Percentiles rank a stretch among this genome's conserved stretches.
phyloP scores from a whole-genome alignment of 92 coral and sea anemone species.

The Epizoanthus fatuus region DNA sequence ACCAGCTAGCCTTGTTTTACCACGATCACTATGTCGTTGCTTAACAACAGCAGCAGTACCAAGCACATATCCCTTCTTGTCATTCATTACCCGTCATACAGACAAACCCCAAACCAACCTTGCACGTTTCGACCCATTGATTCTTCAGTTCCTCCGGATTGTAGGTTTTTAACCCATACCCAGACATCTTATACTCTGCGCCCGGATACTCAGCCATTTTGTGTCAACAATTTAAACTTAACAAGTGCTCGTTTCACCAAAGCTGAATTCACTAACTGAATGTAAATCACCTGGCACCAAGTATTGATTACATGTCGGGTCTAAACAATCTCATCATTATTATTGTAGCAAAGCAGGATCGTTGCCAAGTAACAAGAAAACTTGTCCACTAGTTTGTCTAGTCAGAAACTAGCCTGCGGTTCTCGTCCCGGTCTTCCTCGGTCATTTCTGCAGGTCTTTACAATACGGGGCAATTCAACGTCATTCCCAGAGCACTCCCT shows the following conservation, averaged over 20 bases:
- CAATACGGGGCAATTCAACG: too few relatives aligned
- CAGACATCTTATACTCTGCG: slow-evolving; percentile 81
- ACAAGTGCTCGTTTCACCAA: neutral
- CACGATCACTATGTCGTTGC: neutral
- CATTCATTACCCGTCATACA: too few relatives aligned
- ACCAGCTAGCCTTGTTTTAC: too few relatives aligned
- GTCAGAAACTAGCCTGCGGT: too few relatives aligned
- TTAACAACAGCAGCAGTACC: too few relatives aligned
- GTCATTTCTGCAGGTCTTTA: too few relatives aligned
- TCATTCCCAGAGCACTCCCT: too few relatives aligned
- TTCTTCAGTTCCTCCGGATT: slow-evolving; percentile 79
- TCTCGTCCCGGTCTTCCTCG: too few relatives aligned
- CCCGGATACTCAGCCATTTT: slow-evolving; percentile 87
- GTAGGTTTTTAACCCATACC: slow-evolving; percentile 78
- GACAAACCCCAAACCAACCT: slow-evolving; percentile 61
- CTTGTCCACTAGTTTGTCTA: too few relatives aligned
- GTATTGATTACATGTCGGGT: neutral
- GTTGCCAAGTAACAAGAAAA: too few relatives aligned
- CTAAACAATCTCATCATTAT: slow-evolving; percentile 5
- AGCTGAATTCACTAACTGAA: neutral
- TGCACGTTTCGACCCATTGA: slow-evolving; percentile 82
- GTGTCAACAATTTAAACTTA: neutral
- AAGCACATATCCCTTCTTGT: too few relatives aligned
- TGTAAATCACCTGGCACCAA: neutral
- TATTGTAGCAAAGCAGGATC: neutral